phyloP scores from a whole-genome alignment of 2,113 vertebrate genomes.

The Apus apus region DNA sequence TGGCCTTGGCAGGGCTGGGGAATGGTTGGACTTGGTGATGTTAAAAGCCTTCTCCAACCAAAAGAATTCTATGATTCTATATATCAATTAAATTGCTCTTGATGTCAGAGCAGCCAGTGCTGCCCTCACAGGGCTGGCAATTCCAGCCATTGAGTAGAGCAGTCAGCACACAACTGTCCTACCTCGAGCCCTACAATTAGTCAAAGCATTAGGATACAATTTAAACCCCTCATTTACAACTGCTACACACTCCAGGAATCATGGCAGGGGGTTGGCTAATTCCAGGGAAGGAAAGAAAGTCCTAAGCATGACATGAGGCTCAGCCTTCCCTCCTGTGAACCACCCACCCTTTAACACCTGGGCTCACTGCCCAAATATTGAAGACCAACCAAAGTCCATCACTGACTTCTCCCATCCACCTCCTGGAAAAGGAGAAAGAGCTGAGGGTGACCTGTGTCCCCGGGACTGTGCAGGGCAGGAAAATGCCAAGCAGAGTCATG shows the following conservation, averaged over 20 bases:
- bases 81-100: not conserved
- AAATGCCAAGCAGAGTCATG: slow-evolving; percentile 56
- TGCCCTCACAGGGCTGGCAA: not conserved
- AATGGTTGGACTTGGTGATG: too few species aligned
- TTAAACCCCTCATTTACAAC: not conserved
- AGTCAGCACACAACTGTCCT: not conserved
- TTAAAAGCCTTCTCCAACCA: too few species aligned
- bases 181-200: not conserved
- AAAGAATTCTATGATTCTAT: too few species aligned
- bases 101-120: accelerated
- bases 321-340: not conserved
- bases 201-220: not conserved
- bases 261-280: accelerated
- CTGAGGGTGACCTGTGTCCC: not conserved
- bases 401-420: not conserved
- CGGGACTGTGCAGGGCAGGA: not conserved
- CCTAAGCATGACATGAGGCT: accelerated
- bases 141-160: accelerated
- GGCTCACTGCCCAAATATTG: not conserved
- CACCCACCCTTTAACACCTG: accelerated
- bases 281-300: not conserved
- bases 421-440: not conserved
- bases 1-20: too few species aligned
- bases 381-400: not conserved
- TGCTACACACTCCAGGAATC: accelerated